Evolutionary conservation across 1,140 invertebrate genomes (phyloP).

Genomic region (Pachypeltis micranthus): DNA sequence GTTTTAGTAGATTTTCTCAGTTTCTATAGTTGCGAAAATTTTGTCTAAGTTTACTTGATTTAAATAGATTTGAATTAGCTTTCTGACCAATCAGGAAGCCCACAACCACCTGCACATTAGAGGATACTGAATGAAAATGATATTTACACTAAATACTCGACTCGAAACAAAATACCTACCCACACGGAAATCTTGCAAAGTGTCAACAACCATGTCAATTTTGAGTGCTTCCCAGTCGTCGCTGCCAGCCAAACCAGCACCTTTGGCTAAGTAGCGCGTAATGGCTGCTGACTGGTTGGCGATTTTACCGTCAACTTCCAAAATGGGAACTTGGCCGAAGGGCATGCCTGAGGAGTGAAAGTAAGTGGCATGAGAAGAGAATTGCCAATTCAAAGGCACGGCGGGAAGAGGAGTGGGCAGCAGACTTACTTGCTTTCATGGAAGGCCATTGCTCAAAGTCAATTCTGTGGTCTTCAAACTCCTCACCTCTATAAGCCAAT

Average conservation of each 20-base stretch:
- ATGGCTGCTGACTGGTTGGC: slow-evolving; percentile 40
- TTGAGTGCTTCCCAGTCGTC: slow-evolving; percentile 23
- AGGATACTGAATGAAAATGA: too few relatives aligned
- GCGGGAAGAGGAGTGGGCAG: too few relatives aligned
- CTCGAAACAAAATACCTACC: too few relatives aligned
- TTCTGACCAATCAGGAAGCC: too few relatives aligned
- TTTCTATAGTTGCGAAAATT: too few relatives aligned
- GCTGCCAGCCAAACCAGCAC: slow-evolving; percentile 38
- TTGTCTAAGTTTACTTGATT: too few relatives aligned
- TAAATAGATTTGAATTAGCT: too few relatives aligned
- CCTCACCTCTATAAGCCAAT: slow-evolving; percentile 45
- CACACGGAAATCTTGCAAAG: slow-evolving; percentile 6
- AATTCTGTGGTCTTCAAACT: slow-evolving; percentile 46
- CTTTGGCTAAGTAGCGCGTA: slow-evolving; percentile 39
- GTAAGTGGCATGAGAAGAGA: too few relatives aligned
- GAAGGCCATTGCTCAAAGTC: slow-evolving; percentile 12
- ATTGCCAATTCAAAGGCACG: too few relatives aligned
- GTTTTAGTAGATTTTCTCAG: too few relatives aligned
- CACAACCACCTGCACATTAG: too few relatives aligned
- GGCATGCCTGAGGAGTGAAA: slow-evolving; percentile 37
- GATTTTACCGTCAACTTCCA: slow-evolving; percentile 40
- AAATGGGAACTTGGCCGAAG: slow-evolving; percentile 40
- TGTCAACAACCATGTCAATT: slow-evolving; percentile 11
- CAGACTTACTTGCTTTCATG: slow-evolving; percentile 24
- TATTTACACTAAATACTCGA: too few relatives aligned